A percentile compares a stretch with the other conserved stretches of the same genome.
Conservation (phyloP, 2,888 invertebrate genomes). For the Eupithecia subfuscata region DNA sequence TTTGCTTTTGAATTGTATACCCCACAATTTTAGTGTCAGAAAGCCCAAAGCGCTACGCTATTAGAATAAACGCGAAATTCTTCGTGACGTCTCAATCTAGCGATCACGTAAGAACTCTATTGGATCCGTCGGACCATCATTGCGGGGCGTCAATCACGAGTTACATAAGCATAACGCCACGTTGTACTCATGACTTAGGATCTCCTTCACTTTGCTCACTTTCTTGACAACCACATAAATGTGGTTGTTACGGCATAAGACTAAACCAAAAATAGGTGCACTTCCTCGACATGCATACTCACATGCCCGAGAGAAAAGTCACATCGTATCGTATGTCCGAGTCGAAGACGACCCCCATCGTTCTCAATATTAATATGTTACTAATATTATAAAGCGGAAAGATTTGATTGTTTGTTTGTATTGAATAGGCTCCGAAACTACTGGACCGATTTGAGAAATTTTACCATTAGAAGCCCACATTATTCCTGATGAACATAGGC, state of each 20-base stretch:
- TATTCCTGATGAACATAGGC: too few species aligned
- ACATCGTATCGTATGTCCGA: not conserved
- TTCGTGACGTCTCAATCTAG: constrained; percentile 71
- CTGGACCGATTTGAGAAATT: too few species aligned
- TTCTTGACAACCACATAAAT: not conserved
- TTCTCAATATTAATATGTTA: not conserved
- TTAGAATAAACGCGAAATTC: constrained; percentile 60
- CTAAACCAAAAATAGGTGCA: too few species aligned
- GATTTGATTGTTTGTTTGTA: too few species aligned
- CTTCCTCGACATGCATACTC: not conserved
- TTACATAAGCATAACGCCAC: constrained; percentile 69
- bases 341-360: not conserved
- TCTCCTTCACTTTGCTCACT: not conserved
- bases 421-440: too few species aligned
- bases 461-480: too few species aligned
- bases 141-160: constrained; percentile 75
- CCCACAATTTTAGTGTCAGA: constrained; percentile 17
- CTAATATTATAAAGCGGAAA: too few species aligned
- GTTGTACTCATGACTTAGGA: not conserved
- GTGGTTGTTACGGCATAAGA: too few species aligned
- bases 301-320: not conserved
- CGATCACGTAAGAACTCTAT: constrained; percentile 73
- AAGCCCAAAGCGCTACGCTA: constrained; percentile 36
- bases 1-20: too few species aligned
- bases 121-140: constrained; percentile 66